Conservation (phyloP, 2,113 vertebrate genomes). For the Dromiciops gliroides region DNA sequence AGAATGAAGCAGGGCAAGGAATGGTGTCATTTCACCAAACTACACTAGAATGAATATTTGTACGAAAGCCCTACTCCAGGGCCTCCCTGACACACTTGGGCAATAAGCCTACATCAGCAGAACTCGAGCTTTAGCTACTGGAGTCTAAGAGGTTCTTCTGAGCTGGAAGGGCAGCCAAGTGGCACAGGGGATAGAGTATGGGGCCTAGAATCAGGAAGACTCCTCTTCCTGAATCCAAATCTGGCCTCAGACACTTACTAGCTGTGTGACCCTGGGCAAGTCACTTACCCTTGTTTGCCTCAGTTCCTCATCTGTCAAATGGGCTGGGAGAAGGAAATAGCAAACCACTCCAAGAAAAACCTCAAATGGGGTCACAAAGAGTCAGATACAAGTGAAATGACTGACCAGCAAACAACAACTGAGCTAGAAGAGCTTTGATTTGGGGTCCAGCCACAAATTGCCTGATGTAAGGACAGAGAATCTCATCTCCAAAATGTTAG, state of each 20-base stretch:
- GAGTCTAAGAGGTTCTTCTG: too few species aligned
- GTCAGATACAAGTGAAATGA: background rate
- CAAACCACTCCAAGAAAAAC: background rate
- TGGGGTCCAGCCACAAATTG: background rate
- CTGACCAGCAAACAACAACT: background rate
- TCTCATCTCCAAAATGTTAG: background rate
- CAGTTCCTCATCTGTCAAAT: background rate
- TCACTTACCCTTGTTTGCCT: background rate
- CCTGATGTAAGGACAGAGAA: background rate
- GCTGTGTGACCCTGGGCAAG: background rate
- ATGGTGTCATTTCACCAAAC: slow-evolving; percentile 9
- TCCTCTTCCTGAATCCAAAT: too few species aligned
- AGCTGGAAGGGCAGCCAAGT: background rate
- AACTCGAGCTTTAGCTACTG: background rate
- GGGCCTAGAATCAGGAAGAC: too few species aligned
- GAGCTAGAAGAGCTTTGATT: background rate
- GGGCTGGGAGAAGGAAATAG: background rate
- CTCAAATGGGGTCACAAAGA: background rate
- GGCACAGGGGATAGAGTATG: too few species aligned
- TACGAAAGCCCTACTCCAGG: too few species aligned
- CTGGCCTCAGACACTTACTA: background rate
- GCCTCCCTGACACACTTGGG: background rate
- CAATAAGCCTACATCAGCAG: background rate
- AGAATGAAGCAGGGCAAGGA: slow-evolving; percentile 15
- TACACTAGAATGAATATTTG: background rate